Base-by-base conservation (phyloP, 2,113 vertebrate genomes). In the Solea solea region DNA sequence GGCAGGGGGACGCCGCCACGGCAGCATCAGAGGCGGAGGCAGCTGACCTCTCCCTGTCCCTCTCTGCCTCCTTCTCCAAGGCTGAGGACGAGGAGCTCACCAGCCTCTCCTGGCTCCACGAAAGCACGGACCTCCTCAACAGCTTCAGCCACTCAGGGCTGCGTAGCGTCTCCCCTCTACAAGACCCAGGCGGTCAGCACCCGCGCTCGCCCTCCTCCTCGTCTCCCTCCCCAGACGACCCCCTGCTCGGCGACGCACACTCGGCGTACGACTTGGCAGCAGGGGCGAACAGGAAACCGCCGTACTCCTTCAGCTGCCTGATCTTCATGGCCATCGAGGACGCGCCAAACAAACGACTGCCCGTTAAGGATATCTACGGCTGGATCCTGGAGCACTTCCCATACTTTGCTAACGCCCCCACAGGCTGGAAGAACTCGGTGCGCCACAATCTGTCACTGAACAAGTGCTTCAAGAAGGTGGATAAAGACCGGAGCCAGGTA, bases 401-500 rank as follows among this genome's bases (percentile, higher is more conserved):
- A 0, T 99, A 99, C 93, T 99, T 98, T 92, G 95, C 96, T 59
- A 97, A 95, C 0, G 97, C 97, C 51, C 97, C 97, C 41, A 98
- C 97, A 65, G 97, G 97, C 89, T 99, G 97, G 97, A 99, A 99
- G 93, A 99, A 99, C 93, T 99, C 97, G 51, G 97, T 99, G 90
- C 94, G 97, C 69, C 97, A 99, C 89, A 99, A 99, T 88, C 91
- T 99, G 59, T 99, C 97, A 1, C 93, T 99, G 90, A 98, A 99
- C 94, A 99, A 99, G 88, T 99, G 97, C 94, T 99, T 99, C 94
- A 99, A 98, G 95, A 99, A 99, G 88, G 97, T 99, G 94, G 97
- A 98, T 88, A 99, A 98, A 92, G 97, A 99, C 92, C 93, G 97
- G 91, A 98, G 96, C 90, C 97, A 99, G 97, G 97, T 98, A 95